Conservation (phyloP, 2,797 vertebrate species). For the Myotis myotis region DNA sequence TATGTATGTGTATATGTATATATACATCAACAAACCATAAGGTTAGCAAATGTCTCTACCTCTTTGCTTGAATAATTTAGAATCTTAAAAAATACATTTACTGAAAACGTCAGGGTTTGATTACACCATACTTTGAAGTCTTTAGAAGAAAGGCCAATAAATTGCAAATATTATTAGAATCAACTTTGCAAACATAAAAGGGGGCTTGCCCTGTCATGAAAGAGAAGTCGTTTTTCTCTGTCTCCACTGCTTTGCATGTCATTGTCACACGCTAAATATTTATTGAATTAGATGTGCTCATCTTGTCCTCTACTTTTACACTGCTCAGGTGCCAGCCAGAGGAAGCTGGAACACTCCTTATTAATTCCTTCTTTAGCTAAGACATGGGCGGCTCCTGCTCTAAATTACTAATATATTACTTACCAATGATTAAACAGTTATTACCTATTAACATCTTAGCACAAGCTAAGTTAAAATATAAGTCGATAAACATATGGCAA, state of each 20-base stretch:
- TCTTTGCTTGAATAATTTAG: slow-evolving; percentile 51
- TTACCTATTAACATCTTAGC: slow-evolving; percentile 4
- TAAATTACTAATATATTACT: neutral
- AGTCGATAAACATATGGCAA: neutral
- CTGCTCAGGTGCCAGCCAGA: neutral
- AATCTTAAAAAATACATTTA: slow-evolving; percentile 12
- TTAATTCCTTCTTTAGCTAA: neutral
- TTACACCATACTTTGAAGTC: slow-evolving; percentile 59
- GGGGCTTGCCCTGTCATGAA: neutral
- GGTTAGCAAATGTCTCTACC: slow-evolving; percentile 54
- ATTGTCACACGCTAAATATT: slow-evolving; percentile 57
- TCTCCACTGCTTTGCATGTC: neutral
- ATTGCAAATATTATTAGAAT: slow-evolving; percentile 44
- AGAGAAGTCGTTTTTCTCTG: neutral
- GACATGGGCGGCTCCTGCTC: neutral
- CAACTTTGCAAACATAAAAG: slow-evolving; percentile 21
- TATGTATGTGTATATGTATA: neutral
- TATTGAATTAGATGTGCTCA: slow-evolving; percentile 28
- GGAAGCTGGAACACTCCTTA: neutral
- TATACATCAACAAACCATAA: neutral
- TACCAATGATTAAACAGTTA: neutral
- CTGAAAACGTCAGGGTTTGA: slow-evolving; percentile 54
- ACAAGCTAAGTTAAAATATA: slow-evolving; percentile 40
- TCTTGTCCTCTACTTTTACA: neutral
- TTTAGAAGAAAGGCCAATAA: slow-evolving; percentile 59